phyloP scores from a whole-genome alignment of 2,113 vertebrate species.

The Odontesthes bonariensis region DNA sequence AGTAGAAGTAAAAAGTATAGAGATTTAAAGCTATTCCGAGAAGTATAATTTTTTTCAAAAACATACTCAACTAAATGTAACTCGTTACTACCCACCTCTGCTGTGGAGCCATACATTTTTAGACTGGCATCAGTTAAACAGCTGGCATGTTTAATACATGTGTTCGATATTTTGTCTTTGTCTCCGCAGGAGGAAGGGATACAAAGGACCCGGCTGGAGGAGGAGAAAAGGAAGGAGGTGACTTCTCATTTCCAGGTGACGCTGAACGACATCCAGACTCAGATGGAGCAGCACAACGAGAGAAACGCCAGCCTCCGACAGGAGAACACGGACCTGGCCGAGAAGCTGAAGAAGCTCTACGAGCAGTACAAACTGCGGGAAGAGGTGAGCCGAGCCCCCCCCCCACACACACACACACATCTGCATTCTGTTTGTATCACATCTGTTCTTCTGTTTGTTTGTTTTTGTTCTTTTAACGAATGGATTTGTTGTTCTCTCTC shows the following conservation, averaged over 20 bases:
- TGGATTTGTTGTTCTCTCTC: neutral
- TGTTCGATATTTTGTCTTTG: neutral
- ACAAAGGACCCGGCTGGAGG: slow-evolving; percentile 93
- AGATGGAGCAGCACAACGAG: slow-evolving; percentile 99
- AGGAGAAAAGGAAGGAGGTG: slow-evolving; percentile 98
- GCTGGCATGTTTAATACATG: too few relatives aligned
- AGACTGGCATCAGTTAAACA: too few relatives aligned
- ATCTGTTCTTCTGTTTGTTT: too few relatives aligned
- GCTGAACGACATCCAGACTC: slow-evolving; percentile 95
- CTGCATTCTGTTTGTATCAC: too few relatives aligned
- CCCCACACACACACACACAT: too few relatives aligned
- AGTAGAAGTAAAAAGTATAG: too few relatives aligned
- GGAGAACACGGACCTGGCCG: slow-evolving; percentile 95
- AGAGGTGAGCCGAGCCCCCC: slow-evolving; percentile 83
- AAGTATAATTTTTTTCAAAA: too few relatives aligned
- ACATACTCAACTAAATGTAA: too few relatives aligned
- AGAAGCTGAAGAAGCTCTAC: slow-evolving; percentile 96
- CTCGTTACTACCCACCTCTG: too few relatives aligned
- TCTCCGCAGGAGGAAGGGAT: slow-evolving; percentile 91
- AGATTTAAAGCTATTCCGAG: too few relatives aligned
- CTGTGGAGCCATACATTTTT: too few relatives aligned
- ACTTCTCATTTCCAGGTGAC: slow-evolving; percentile 98
- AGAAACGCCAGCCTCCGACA: slow-evolving; percentile 93
- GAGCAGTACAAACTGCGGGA: slow-evolving; percentile 97
- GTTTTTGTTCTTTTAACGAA: neutral